A percentile compares a stretch with the other conserved stretches of the same genome.
These are phyloP conservation scores for Odontophorus gujanensis DNA, from an alignment of 2,113 vertebrate species.

Conservation along the genomic window DNA sequence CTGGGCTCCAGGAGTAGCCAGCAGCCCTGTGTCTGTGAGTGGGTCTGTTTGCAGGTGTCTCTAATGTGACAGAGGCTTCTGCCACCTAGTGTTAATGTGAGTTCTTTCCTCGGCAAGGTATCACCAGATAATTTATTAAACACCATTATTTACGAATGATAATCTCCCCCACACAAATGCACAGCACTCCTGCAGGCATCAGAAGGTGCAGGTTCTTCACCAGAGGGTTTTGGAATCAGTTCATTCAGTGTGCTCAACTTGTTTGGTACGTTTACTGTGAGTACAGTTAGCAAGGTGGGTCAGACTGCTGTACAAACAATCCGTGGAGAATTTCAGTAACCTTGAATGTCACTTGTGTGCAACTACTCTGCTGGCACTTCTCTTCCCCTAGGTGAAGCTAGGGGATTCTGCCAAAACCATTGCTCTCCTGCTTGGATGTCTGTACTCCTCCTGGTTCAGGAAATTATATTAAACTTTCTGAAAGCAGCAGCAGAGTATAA, in stretches of 20 bases:
- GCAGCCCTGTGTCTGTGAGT: background rate
- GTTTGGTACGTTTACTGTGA: background rate
- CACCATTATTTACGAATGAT: background rate
- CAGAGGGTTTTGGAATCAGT: background rate
- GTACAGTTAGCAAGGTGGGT: background rate
- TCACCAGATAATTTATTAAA: background rate
- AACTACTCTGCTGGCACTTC: background rate
- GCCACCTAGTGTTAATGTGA: slow-evolving; percentile 73
- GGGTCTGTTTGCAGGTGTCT: slow-evolving; percentile 47
- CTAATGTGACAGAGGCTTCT: slow-evolving; percentile 65
- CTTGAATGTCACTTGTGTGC: background rate
- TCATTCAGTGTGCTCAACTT: background rate
- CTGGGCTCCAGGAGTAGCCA: background rate
- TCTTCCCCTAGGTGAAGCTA: background rate
- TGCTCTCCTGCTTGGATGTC: background rate
- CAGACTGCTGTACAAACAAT: background rate
- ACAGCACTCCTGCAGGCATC: background rate
- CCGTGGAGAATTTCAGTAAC: background rate
- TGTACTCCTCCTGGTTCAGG: slow-evolving; percentile 15
- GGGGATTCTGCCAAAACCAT: background rate
- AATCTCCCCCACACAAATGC: too few relatives aligned
- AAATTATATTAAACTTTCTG: slow-evolving; percentile 20
- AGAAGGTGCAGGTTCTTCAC: background rate
- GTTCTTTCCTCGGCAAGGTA: slow-evolving; percentile 29
- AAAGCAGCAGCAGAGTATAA: slow-evolving; percentile 3